Base-by-base conservation (phyloP, 2,113 vertebrate genomes). In the Sclerurus mexicanus region DNA sequence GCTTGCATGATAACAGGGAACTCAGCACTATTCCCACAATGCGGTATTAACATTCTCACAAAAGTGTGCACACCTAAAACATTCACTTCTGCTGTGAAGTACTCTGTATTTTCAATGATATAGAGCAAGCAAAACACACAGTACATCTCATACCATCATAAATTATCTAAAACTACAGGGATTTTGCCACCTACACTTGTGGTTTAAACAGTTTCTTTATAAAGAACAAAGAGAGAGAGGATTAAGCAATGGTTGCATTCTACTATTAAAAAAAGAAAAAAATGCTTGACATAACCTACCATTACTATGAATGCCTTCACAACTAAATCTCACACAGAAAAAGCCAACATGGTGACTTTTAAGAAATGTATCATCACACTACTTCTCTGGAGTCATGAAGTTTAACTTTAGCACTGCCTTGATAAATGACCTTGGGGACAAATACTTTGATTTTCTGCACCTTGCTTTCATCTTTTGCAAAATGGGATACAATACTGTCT, bases 1-100 rank as follows among this genome's bases (percentile, higher is more conserved):
- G 98, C 98, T 98, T 98, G 98, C 98, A 97, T 98, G 98, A 98
- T 98, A 98, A 98, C 98, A 98, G 98, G 97, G 98, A 95, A 96
- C 97, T 97, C 97, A 71, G 95, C 90, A 94, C 97, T 97, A 97
- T 97, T 98, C 84, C 92, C 95, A 93, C 87, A 85, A n/a, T 79
- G 42, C 17, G 0, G 80, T 50, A 93, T 94, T 93, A 90, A 95
- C 93, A 96, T 77, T 67, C 93, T 81, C 86, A 94, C 81, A 95
- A 92, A 97, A 66, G 69, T 56, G 82, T 67, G 90, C 92, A 95
- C 92, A 93, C 87, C 90, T 27, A 37, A 95, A 90, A 58, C 68
- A 67, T 44, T 75, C 64, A 31, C 40, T 90, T 50, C 44, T 71
- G 35, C 69, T 42, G 23, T 85, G 75, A 91, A 96, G 83, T 73